These are phyloP conservation scores for Panagrolaimus sp. DNA, from an alignment of 1,140 invertebrate genomes.

Conservation along the genomic window DNA sequence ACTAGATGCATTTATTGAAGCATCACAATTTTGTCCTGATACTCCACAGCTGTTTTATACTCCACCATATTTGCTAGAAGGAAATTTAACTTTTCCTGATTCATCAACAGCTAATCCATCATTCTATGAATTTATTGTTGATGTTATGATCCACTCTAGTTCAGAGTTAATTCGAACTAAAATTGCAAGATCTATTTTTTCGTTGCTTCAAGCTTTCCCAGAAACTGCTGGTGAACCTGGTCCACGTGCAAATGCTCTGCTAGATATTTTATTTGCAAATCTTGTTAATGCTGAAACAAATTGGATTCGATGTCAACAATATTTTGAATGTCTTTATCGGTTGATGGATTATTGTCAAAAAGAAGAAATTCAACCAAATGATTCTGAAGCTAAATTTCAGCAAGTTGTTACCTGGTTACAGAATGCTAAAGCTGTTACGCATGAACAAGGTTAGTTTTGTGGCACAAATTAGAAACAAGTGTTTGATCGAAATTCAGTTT, in stretches of 20 bases:
- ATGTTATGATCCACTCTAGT: not conserved
- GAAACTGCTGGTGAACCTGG: not conserved
- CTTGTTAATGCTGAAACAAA: not conserved
- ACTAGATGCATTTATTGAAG: conserved; percentile 2
- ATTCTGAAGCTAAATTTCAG: not conserved
- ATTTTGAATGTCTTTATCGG: not conserved
- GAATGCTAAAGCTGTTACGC: not conserved
- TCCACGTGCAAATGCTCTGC: not conserved
- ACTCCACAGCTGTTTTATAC: not conserved
- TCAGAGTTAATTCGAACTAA: not conserved
- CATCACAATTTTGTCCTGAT: not conserved
- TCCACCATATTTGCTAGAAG: not conserved
- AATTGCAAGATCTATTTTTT: not conserved
- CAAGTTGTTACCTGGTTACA: conserved; percentile 4
- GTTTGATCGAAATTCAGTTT: too few relatives aligned
- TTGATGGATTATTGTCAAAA: conserved; percentile 7
- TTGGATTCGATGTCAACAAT: not conserved
- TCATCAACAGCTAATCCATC: not conserved
- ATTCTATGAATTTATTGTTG: not conserved
- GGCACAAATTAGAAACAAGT: too few relatives aligned
- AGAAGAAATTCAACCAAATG: not conserved
- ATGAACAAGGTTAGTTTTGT: not conserved
- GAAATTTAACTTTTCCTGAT: not conserved
- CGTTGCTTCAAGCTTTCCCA: not conserved
- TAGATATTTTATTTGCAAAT: not conserved